phyloP scores from a whole-genome alignment of 2,113 vertebrate species.

The Capreolus pygargus region DNA sequence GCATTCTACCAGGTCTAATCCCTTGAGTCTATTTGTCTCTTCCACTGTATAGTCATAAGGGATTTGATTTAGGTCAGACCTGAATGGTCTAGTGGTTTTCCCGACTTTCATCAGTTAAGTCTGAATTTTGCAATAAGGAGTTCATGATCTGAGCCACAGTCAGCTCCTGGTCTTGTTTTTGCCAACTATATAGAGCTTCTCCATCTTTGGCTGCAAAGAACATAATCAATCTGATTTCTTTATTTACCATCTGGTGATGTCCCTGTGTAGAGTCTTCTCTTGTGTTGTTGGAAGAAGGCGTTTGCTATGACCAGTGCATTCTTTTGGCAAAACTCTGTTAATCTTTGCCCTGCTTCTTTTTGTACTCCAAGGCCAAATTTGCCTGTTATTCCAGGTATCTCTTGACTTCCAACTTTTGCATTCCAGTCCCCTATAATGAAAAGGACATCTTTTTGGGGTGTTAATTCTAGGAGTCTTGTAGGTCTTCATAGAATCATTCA shows the following conservation, averaged over 20 bases:
- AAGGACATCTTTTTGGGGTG: fast-evolving
- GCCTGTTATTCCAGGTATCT: neutral
- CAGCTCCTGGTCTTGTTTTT: neutral
- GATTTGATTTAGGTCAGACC: neutral
- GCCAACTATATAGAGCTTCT: neutral
- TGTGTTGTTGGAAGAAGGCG: neutral
- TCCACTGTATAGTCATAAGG: neutral
- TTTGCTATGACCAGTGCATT: neutral
- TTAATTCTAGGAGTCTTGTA: neutral
- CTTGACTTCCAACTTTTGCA: neutral
- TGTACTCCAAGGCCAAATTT: neutral
- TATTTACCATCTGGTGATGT: neutral
- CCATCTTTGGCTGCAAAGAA: neutral
- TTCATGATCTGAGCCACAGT: neutral
- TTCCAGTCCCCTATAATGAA: neutral
- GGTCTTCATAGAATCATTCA: neutral
- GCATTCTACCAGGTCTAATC: neutral
- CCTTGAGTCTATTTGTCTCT: neutral
- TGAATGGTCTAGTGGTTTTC: neutral
- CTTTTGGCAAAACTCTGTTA: neutral
- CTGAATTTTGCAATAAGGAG: neutral
- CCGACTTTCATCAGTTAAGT: neutral
- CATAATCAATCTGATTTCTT: neutral
- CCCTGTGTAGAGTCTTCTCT: neutral
- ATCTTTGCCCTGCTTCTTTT: neutral